A percentile compares a stretch with the other conserved stretches of the same genome.
phyloP scores from a whole-genome alignment of 2,113 vertebrate species.

The Siniperca knerii region DNA sequence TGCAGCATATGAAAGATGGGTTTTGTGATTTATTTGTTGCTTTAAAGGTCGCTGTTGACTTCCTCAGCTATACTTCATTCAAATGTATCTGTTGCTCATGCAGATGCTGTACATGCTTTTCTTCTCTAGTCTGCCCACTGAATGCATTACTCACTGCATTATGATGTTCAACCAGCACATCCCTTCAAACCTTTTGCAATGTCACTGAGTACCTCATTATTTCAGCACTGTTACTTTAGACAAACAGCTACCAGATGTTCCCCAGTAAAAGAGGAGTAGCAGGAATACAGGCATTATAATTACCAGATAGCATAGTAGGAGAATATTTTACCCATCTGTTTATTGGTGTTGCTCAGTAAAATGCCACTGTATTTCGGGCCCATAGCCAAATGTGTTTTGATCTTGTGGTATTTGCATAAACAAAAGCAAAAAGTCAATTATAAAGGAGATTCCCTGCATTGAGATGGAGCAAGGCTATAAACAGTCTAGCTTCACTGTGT shows the following conservation, averaged over 20 bases:
- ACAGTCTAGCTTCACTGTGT: background rate
- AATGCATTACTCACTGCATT: background rate
- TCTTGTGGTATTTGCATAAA: constrained; percentile 10
- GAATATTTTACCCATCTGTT: constrained; percentile 12
- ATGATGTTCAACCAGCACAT: background rate
- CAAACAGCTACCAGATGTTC: background rate
- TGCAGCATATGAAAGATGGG: background rate
- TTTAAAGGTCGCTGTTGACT: constrained; percentile 16
- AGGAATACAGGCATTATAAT: background rate
- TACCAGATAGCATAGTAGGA: background rate
- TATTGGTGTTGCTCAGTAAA: constrained; percentile 5
- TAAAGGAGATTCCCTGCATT: background rate
- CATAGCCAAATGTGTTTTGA: constrained; percentile 1
- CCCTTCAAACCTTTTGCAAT: background rate
- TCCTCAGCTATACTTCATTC: constrained; percentile 4
- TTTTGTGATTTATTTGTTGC: constrained; percentile 26
- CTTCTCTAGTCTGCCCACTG: background rate
- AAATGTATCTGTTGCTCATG: background rate
- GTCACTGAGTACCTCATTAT: constrained; percentile 7
- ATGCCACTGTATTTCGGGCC: background rate
- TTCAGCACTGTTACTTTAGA: constrained; percentile 4
- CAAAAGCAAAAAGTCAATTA: constrained; percentile 28
- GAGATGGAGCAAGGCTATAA: background rate
- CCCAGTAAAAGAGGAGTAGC: background rate
- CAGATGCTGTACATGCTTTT: background rate